Percentiles rank a stretch among this genome's conserved stretches.
phyloP scores from a whole-genome alignment of 2,888 invertebrate species.

The Tiliacea citrago region DNA sequence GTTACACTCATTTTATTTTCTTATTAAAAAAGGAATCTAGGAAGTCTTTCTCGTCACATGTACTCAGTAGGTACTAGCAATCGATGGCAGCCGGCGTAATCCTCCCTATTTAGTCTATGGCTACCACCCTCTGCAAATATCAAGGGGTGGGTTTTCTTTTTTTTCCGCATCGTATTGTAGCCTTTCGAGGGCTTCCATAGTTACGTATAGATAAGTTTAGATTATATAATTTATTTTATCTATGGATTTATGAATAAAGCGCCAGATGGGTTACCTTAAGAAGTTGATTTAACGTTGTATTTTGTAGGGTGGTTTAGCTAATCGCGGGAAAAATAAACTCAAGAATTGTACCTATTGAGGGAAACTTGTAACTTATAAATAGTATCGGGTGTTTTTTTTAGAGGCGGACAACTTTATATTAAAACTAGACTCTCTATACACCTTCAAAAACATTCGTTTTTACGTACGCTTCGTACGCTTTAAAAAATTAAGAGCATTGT shows the following conservation, averaged over 20 bases:
- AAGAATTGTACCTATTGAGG: background rate
- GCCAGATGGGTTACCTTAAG: background rate
- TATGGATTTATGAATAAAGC: background rate
- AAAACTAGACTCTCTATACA: no score
- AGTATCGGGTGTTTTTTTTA: no score
- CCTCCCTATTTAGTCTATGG: slow-evolving; percentile 66
- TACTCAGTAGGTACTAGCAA: slow-evolving; percentile 50
- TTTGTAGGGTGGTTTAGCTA: background rate
- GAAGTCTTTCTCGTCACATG: slow-evolving; percentile 52
- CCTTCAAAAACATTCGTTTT: no score
- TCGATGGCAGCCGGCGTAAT: slow-evolving; percentile 64
- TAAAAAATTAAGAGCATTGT: no score
- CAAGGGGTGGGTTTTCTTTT: slow-evolving; percentile 45
- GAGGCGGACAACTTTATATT: no score
- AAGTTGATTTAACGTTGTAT: background rate
- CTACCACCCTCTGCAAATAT: slow-evolving; percentile 60
- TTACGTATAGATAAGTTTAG: background rate
- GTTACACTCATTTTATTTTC: slow-evolving; percentile 64
- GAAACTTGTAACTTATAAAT: background rate
- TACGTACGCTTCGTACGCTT: no score
- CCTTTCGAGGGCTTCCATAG: slow-evolving; percentile 51
- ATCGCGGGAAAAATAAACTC: background rate
- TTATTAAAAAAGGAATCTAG: slow-evolving; percentile 21
- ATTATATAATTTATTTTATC: background rate
- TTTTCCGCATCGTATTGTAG: slow-evolving; percentile 50